Evolutionary conservation across 2,888 invertebrate genomes (phyloP).

Genomic region (Silvanus unidentatus): DNA sequence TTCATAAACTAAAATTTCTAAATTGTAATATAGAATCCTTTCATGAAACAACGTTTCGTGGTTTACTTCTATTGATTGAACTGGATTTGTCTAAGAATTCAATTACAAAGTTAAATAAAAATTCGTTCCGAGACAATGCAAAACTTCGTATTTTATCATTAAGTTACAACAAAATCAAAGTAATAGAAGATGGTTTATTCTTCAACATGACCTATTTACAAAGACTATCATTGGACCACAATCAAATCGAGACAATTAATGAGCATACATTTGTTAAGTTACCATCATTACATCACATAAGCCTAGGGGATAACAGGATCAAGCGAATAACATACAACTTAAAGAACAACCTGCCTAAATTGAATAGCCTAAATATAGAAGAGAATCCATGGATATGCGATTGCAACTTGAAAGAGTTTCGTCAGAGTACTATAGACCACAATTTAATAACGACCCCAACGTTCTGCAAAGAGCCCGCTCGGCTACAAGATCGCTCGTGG

Average conservation of each 20-base stretch:
- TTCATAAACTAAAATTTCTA: constrained; percentile 72
- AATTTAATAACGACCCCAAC: constrained; percentile 73
- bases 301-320: constrained; percentile 69
- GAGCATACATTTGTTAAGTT: constrained; percentile 50
- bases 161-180: constrained; percentile 68
- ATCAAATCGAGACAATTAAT: constrained; percentile 63
- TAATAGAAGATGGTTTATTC: constrained; percentile 71
- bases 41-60: constrained; percentile 69
- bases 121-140: constrained; percentile 64
- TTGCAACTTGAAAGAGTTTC: constrained; percentile 72
- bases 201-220: constrained; percentile 67
- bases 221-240: constrained; percentile 70
- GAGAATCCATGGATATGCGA: constrained; percentile 88
- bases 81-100: constrained; percentile 74
- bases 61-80: constrained; percentile 72
- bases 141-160: constrained; percentile 67
- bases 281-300: constrained; percentile 61
- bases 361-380: constrained; percentile 68
- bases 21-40: constrained; percentile 69
- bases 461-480: constrained; percentile 64
- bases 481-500: constrained; percentile 67
- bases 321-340: constrained; percentile 59
- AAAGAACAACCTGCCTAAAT: constrained; percentile 58
- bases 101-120: constrained; percentile 59
- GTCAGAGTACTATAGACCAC: constrained; percentile 67